Conservation (phyloP, 1,140 invertebrate genomes). For the Patella vulgata region DNA sequence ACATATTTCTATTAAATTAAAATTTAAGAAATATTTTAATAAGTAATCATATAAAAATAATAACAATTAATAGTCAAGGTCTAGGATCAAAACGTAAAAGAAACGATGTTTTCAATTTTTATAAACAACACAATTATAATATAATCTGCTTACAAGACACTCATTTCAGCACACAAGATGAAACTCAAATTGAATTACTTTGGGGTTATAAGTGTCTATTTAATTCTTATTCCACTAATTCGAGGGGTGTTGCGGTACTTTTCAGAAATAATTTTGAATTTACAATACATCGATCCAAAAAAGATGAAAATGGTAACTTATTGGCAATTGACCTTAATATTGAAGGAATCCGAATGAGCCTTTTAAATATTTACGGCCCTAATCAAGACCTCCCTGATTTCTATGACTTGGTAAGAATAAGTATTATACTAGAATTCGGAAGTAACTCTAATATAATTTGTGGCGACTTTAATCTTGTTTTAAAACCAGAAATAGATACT, state of each 20-base stretch:
- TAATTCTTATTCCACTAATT: conserved; percentile 20
- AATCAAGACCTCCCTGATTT: conserved; percentile 17
- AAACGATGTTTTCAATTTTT: conserved; percentile 9
- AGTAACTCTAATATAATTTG: neutral
- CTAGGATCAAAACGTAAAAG: neutral
- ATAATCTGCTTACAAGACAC: conserved; percentile 9
- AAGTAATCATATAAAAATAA: neutral
- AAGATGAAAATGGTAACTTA: conserved; percentile 6
- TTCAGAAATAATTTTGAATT: conserved; percentile 24
- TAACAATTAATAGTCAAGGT: conserved; percentile 1
- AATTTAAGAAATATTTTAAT: no score
- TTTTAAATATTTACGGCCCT: conserved; percentile 19
- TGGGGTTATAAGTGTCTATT: conserved; percentile 22
- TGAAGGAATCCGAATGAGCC: neutral
- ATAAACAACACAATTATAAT: neutral
- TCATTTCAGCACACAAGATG: neutral
- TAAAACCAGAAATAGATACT: conserved; percentile 11
- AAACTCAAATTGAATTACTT: neutral
- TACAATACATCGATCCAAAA: conserved; percentile 12
- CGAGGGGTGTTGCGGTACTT: conserved; percentile 19
- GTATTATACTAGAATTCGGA: no score
- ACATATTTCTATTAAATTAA: no score
- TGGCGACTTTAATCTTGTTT: conserved; percentile 15
- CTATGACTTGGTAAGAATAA: neutral
- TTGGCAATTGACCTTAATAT: conserved; percentile 15